Evolutionary conservation across 2,113 vertebrate genomes (phyloP).

Genomic region (Uropsilus gracilis): DNA sequence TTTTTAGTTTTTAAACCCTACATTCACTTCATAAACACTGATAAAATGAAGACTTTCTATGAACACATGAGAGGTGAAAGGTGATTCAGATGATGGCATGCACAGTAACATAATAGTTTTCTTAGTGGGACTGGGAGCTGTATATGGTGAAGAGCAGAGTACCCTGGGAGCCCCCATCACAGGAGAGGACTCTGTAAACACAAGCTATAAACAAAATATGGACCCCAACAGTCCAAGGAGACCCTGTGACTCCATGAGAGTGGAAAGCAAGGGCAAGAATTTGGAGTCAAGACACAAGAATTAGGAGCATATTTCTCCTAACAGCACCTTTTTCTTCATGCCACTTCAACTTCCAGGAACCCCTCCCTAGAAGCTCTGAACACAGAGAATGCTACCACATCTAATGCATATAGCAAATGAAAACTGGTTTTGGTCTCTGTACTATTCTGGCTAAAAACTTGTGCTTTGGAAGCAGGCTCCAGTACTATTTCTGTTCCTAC

Average conservation of each 20-base stretch:
- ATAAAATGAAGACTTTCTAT: not conserved
- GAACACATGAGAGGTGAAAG: not conserved
- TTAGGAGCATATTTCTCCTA: not conserved
- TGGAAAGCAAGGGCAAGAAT: too few relatives aligned
- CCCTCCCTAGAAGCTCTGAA: not conserved
- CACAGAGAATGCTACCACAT: not conserved
- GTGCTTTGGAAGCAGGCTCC: not conserved
- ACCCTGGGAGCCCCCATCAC: rapidly evolving
- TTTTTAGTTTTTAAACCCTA: not conserved
- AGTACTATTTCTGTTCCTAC: not conserved
- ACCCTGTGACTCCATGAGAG: not conserved
- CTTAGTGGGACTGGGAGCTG: too few relatives aligned
- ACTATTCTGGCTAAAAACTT: not conserved
- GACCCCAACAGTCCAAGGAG: not conserved
- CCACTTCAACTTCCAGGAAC: not conserved
- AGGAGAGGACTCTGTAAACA: not conserved
- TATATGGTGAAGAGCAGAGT: not conserved
- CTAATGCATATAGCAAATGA: rapidly evolving
- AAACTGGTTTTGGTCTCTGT: not conserved
- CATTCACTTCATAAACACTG: not conserved
- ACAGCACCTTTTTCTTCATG: not conserved
- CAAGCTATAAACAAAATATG: not conserved
- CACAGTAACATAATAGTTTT: not conserved
- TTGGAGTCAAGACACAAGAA: too few relatives aligned
- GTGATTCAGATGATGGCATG: not conserved